Base-by-base conservation (phyloP, 2,113 vertebrate genomes). In the Tapirus terrestris region DNA sequence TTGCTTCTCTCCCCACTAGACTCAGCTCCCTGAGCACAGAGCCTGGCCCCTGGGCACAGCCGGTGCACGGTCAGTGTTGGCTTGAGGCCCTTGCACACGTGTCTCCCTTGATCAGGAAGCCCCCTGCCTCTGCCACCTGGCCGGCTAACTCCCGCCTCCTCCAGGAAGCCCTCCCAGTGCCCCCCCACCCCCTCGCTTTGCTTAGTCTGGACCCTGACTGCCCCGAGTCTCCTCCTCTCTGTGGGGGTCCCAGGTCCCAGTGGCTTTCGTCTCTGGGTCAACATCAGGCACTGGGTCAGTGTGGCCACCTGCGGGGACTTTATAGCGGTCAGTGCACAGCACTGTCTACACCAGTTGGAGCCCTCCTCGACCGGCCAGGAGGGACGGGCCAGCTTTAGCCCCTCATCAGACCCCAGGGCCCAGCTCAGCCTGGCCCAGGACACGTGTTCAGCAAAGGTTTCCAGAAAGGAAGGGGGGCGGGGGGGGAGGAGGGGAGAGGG, bases 41-140 rank as follows among this genome's bases (percentile, higher is more conserved):
- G n/a, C 48, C 48, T 0, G 3, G 39, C 6, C 29, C 58, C 43
- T 2, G 45, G 20, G 5, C 39, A 45, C 4, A 0, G 43, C 5
- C 5, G 60, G 17, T 25, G 2, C 3, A 1, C 0, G 2, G 53
- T n/a, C 36, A 14, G 33, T 29, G 6, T 13, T 5, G 88, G 36
- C 33, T 11, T 73, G 6, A 6, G 43, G n/a, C 8, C 9, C 18
- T 2, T 12, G 58, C 16, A 36, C 10, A 1, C 11, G 16, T 0
- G 10, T 43, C 68, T 51, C 31, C 72, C 23, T 3, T 17, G 10
- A 73, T 36, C 86, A 17, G 21, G 87, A 61, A 65, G 60, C 8
- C 48, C n/a, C 25, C 76, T 43, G 48, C 18, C 18, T 63, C 60
- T 58, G 36, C 12, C 45, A 33, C 23, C 81, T 63, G 5, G 25